These are phyloP conservation scores for Ectobius pallidus DNA, from an alignment of 2,888 invertebrate species.

Conservation along the genomic window DNA sequence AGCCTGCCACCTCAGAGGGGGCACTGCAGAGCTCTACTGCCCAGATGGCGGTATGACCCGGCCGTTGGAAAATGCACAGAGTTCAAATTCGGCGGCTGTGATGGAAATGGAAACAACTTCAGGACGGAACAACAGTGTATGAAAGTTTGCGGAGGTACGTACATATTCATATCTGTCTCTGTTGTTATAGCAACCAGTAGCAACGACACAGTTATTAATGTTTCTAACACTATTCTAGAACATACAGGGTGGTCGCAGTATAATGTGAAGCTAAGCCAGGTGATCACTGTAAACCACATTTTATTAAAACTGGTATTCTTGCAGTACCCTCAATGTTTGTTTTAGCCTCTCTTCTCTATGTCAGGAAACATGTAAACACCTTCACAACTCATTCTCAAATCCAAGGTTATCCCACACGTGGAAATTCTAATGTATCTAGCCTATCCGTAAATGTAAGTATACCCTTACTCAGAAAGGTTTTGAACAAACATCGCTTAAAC, in stretches of 20 bases:
- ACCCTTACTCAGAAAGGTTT: too few species aligned
- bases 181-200: too few species aligned
- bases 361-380: too few species aligned
- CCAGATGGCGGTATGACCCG: conserved; percentile 58
- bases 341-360: too few species aligned
- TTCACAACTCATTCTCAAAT: background rate
- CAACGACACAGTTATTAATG: background rate
- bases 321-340: too few species aligned
- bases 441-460: too few species aligned
- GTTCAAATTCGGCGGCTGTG: conserved; percentile 64
- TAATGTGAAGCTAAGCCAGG: background rate
- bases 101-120: conserved; percentile 63
- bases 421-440: too few species aligned
- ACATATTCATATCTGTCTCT: too few species aligned
- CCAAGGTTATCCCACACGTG: too few species aligned
- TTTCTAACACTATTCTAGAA: background rate
- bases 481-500: too few species aligned
- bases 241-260: background rate
- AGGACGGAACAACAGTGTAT: conserved; percentile 58
- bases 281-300: too few species aligned
- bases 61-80: conserved; percentile 56
- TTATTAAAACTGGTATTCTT: background rate
- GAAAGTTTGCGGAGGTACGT: conserved; percentile 57
- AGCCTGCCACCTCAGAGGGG: conserved; percentile 39
- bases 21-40: conserved; percentile 47